A percentile compares a stretch with the other conserved stretches of the same genome.
phyloP scores from a whole-genome alignment of 2,888 invertebrate genomes.

The Ferdinandea cuprea region DNA sequence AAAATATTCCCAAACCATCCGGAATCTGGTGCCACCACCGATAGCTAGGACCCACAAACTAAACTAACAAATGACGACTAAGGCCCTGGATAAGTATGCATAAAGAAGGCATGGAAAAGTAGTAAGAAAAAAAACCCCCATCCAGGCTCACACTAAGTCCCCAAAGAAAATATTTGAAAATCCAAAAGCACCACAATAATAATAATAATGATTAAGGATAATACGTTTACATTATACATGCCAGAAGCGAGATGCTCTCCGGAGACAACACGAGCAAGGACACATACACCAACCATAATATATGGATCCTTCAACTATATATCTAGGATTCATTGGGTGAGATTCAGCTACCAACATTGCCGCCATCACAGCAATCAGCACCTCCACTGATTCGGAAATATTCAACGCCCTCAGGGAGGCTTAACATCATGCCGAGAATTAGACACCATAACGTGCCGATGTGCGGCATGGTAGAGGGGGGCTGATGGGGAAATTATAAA shows the following conservation, averaged over 20 bases:
- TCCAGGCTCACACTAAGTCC: too few relatives aligned
- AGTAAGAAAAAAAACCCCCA: slow-evolving; percentile 10
- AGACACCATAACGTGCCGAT: slow-evolving; percentile 55
- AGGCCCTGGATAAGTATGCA: slow-evolving; percentile 31
- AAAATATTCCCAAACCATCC: slow-evolving; percentile 13
- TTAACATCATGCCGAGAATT: slow-evolving; percentile 64
- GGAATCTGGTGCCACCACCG: slow-evolving; percentile 21
- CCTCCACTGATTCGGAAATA: slow-evolving; percentile 71
- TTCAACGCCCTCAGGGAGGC: slow-evolving; percentile 44
- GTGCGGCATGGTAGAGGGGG: neutral
- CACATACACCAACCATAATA: slow-evolving; percentile 15
- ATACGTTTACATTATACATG: slow-evolving; percentile 64
- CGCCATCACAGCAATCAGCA: slow-evolving; percentile 69
- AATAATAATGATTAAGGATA: slow-evolving; percentile 72
- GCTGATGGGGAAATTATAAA: slow-evolving; percentile 64
- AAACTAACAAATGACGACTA: slow-evolving; percentile 54
- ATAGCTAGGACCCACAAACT: slow-evolving; percentile 52
- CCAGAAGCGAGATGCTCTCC: slow-evolving; percentile 43
- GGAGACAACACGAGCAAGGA: slow-evolving; percentile 56
- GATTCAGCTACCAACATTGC: slow-evolving; percentile 39
- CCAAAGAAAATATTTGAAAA: slow-evolving; percentile 64
- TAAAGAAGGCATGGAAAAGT: slow-evolving; percentile 4
- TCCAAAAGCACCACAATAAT: slow-evolving; percentile 61
- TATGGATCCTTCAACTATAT: slow-evolving; percentile 4
- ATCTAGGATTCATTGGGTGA: slow-evolving; percentile 47